These are phyloP conservation scores for Catharus fuscescens DNA, from an alignment of 2,113 vertebrate species.

Conservation along the genomic window DNA sequence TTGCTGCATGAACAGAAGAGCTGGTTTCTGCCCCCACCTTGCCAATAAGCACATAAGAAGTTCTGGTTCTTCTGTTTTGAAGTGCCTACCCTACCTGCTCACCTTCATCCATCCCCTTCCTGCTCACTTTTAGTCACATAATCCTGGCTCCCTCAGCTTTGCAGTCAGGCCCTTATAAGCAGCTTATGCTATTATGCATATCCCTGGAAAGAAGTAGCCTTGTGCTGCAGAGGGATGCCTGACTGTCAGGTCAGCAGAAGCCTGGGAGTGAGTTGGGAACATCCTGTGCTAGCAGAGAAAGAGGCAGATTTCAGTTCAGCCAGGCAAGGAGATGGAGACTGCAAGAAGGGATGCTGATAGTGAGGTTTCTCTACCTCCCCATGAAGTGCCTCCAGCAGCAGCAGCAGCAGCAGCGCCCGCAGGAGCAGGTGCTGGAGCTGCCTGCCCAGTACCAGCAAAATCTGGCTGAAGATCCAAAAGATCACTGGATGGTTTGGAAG, in stretches of 20 bases:
- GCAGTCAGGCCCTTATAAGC: slow-evolving; percentile 14
- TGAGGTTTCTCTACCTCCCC: slow-evolving; percentile 88
- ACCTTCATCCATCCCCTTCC: not conserved
- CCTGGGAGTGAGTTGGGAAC: not conserved
- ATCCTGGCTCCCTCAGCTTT: slow-evolving; percentile 18
- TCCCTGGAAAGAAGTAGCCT: slow-evolving; percentile 24
- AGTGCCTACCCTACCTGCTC: not conserved
- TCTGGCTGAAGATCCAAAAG: slow-evolving; percentile 94
- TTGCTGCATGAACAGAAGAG: not conserved
- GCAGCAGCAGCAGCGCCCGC: slow-evolving; percentile 33
- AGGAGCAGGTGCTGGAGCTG: slow-evolving; percentile 76
- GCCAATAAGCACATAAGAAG: not conserved
- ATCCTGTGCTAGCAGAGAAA: not conserved
- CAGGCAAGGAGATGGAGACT: not conserved
- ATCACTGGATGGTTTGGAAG: slow-evolving; percentile 84
- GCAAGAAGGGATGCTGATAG: not conserved
- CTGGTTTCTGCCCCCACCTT: not conserved
- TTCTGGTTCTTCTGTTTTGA: not conserved
- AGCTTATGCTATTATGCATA: slow-evolving; percentile 34
- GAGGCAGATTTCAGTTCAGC: not conserved
- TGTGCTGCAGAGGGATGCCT: not conserved
- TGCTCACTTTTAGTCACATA: slow-evolving; percentile 35
- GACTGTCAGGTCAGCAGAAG: slow-evolving; percentile 20
- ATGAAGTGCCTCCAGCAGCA: slow-evolving; percentile 80
- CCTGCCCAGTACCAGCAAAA: slow-evolving; percentile 77